Base-by-base conservation (phyloP, 2,113 vertebrate species). In the Mesocricetus auratus region DNA sequence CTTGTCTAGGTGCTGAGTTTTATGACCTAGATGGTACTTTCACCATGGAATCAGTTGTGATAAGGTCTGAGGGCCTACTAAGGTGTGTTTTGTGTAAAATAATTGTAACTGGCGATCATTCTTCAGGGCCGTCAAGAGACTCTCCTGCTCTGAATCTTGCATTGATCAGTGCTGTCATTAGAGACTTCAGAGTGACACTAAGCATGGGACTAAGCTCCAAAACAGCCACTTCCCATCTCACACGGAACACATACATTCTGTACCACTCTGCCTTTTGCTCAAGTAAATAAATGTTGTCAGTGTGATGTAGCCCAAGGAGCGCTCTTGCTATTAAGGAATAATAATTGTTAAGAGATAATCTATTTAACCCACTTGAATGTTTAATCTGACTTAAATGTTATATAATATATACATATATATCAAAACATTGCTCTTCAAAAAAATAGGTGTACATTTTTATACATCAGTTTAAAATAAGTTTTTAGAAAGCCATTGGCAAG, bases 101-200 rank as follows among this genome's bases (percentile, higher is more conserved):
- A 94, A 86, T 66, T 81, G 42, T 96, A 90, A 71, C 62, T 60
- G 87, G 64, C 83, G 62, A 95, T 50, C 4, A 60, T 77, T 85
- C 74, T 92, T 17, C 33, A 86, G 73, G 56, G 64, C 47, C 69
- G 60, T 91, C 77, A 89, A 93, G n/a, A 62, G 10, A 89, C 39
- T 94, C 19, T 79, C 62, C 64, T 33, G 17, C 56, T 94, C 85
- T 66, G n/a, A 90, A 77, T 53, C 22, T 95, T 47, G 78, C 36
- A 26, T 79, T 82, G 26, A 39, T 71, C 85, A 39, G 13, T 75
- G 56, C 4, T 86, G 12, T 29, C 39, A n/a, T 42, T 16, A 83
- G 36, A 73, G 8, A 47, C 53, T 86, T 66, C 9, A 74, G 74
- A 58, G 33, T 50, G 71, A 56, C 53, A 94, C 86, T 15, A 77